Percentiles rank a stretch among this genome's conserved stretches.
Conservation (phyloP, 2,888 invertebrate genomes). For the Acheta domesticus region DNA sequence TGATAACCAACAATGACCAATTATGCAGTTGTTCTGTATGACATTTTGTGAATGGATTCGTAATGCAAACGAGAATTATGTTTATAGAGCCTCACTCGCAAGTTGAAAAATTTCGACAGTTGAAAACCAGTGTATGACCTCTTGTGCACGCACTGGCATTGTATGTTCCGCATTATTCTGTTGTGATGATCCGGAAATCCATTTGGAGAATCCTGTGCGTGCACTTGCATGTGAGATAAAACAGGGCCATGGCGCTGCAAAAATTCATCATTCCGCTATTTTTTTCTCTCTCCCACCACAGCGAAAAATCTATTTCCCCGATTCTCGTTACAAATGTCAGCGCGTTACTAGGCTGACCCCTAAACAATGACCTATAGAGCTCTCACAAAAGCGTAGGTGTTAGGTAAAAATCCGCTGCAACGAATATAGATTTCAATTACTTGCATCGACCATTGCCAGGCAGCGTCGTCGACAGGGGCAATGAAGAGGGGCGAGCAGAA, state of each 20-base stretch:
- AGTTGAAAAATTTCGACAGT: background rate
- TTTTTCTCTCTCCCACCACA: background rate
- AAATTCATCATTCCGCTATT: constrained; percentile 2
- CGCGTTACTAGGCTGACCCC: background rate
- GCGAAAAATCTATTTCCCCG: background rate
- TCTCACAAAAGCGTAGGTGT: background rate
- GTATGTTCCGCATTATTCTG: background rate
- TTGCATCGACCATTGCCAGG: background rate
- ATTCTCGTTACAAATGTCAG: background rate
- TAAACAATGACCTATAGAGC: background rate
- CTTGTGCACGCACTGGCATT: background rate
- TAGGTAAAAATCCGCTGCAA: background rate
- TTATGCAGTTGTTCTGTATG: too few relatives aligned
- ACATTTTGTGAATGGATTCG: too few relatives aligned
- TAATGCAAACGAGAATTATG: too few relatives aligned
- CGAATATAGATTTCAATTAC: constrained; percentile 1
- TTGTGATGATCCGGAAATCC: background rate
- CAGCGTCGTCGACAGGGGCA: background rate
- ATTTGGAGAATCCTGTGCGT: background rate
- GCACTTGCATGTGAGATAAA: background rate
- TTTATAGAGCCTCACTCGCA: too few relatives aligned
- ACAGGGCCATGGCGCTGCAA: background rate
- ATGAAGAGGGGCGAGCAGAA: background rate
- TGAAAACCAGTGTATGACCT: constrained; percentile 5
- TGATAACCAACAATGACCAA: too few relatives aligned